phyloP scores from a whole-genome alignment of 2,797 vertebrate species.

The Notolepis coatsorum region DNA sequence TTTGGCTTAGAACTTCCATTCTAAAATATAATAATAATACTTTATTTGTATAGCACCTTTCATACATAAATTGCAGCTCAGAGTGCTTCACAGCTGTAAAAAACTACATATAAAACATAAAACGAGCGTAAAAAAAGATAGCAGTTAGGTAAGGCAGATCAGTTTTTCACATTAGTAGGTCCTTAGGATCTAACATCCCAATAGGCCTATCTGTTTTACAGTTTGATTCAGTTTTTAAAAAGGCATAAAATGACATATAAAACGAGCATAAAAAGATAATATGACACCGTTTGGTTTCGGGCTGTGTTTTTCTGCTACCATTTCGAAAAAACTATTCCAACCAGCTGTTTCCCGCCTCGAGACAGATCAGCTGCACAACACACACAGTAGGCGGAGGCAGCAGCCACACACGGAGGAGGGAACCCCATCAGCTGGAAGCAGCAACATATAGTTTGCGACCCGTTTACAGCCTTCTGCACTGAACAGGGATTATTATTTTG shows the following conservation, averaged over 20 bases:
- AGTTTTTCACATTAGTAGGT: too few relatives aligned
- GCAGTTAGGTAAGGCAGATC: too few relatives aligned
- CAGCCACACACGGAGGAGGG: conserved; percentile 73
- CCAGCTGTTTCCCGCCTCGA: conserved; percentile 98
- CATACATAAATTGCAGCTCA: too few relatives aligned
- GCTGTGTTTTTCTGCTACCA: conserved; percentile 86
- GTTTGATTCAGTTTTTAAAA: background rate
- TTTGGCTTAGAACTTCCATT: too few relatives aligned
- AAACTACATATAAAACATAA: too few relatives aligned
- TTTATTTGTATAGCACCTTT: too few relatives aligned
- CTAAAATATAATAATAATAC: too few relatives aligned
- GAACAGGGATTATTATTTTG: background rate
- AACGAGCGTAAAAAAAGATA: too few relatives aligned
- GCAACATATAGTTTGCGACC: conserved; percentile 59
- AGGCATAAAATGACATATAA: too few relatives aligned
- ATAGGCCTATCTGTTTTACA: background rate
- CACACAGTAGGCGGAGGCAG: conserved; percentile 75
- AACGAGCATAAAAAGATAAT: too few relatives aligned
- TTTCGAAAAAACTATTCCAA: conserved; percentile 88
- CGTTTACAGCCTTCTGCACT: conserved; percentile 33
- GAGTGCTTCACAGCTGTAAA: too few relatives aligned
- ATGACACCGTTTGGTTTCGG: conserved; percentile 25
- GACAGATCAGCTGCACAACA: conserved; percentile 87
- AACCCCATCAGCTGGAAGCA: conserved; percentile 81
- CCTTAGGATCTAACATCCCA: too few relatives aligned